Evolutionary conservation across 2,113 vertebrate genomes (phyloP), one percentile per base, ranked within the genome.

Genomic region (Chloropsis hardwickii): DNA sequence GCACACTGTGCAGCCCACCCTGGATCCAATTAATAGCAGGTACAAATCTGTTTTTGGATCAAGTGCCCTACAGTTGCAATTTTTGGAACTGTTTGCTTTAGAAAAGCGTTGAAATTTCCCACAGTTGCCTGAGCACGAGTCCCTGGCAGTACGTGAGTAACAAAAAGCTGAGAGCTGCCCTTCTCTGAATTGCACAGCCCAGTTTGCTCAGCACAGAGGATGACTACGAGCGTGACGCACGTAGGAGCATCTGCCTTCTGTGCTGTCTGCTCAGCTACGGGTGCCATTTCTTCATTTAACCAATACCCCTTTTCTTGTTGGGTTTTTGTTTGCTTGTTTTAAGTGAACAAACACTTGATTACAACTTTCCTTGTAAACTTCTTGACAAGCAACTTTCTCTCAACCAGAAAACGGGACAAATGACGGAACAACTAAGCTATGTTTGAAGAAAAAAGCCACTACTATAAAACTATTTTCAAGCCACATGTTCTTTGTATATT

Each of bases 21-120:
- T 31, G 57, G 64, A 47, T 81, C 39, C 83, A 95, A 72, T 90
- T 94, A 96, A 78, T 51, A 90, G 79, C 72, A 90, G 65, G 78
- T 84, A 78, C 83, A 78, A 86, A 86, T 44, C 92, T 57, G n/a
- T 2, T 92, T 92, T 96, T 93, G 82, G 66, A 84, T 53, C 77
- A 79, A 87, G 73, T 2, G 10, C 40, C 60, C 80, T 35, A 51
- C 61, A 35, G 44, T 47, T 77, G 69, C 81, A 90, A 58, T 87
- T 94, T 81, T 56, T 69, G 27, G 72, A 92, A 61, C n/a, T 53
- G 33, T 42, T 90, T 86, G 64, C 71, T 88, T 92, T 57, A 73
- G 70, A 56, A 50, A 79, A 81, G 39, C 14, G 0, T 24, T 94
- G 66, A 92, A 76, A 69, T 66, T 23, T 45, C 54, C 33, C 42